Conservation (phyloP, 2,797 vertebrate species). For the Carcharodon carcharias region DNA sequence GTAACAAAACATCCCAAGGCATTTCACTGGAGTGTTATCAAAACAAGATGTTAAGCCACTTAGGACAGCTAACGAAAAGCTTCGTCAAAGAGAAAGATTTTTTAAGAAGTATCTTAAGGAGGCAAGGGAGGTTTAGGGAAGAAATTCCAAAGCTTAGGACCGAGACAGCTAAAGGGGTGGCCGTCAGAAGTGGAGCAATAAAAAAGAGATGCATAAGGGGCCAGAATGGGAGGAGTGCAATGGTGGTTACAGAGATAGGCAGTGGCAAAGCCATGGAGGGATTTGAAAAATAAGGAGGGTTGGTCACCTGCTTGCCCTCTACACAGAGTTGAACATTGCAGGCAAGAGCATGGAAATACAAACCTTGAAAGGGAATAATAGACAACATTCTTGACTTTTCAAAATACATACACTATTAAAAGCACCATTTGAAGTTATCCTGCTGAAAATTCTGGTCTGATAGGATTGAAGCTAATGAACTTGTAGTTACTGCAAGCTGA, state of each 20-base stretch:
- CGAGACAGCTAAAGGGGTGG: background rate
- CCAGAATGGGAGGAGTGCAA: background rate
- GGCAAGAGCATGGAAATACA: background rate
- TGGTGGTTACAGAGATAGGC: background rate
- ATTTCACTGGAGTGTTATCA: background rate
- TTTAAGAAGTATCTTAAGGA: background rate
- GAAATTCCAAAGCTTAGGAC: background rate
- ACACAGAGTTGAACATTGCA: background rate
- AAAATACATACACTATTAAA: background rate
- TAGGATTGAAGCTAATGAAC: background rate
- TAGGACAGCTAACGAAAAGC: background rate
- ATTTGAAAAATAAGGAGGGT: background rate
- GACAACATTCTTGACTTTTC: background rate
- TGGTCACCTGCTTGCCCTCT: background rate
- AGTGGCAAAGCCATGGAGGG: background rate
- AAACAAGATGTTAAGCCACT: background rate
- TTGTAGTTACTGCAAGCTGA: background rate
- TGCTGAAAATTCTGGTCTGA: background rate
- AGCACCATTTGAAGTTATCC: background rate
- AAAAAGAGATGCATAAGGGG: background rate
- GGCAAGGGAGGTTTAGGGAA: background rate
- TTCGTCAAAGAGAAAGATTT: background rate
- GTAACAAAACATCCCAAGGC: background rate
- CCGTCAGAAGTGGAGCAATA: too few species aligned
- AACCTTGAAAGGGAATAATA: background rate